These are phyloP conservation scores for Aeoliscus strigatus DNA, from an alignment of 2,797 vertebrate species.

Conservation along the genomic window DNA sequence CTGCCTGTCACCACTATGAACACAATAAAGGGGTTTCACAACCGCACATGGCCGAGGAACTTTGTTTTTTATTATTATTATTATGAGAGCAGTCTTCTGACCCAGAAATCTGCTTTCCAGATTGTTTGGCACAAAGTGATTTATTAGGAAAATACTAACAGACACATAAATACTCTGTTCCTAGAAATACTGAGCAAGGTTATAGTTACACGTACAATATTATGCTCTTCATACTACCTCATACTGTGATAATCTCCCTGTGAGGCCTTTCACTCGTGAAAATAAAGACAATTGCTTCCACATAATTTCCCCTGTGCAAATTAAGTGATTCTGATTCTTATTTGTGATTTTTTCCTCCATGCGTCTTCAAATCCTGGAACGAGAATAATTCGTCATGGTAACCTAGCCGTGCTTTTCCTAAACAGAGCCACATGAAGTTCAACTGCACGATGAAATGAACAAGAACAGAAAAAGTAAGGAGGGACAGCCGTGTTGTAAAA, in stretches of 20 bases:
- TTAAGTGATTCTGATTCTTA: constrained; percentile 36
- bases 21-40: constrained; percentile 49
- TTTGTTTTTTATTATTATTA: constrained; percentile 25
- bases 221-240: background rate
- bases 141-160: constrained; percentile 25
- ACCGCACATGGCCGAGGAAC: constrained; percentile 58
- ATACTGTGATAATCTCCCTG: constrained; percentile 1
- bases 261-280: constrained; percentile 3
- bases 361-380: constrained; percentile 52
- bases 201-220: no score
- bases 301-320: constrained; percentile 29
- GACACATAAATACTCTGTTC: constrained; percentile 24
- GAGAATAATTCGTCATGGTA: constrained; percentile 53
- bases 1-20: constrained; percentile 32
- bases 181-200: background rate
- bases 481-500: constrained; percentile 52
- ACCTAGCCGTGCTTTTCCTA: constrained; percentile 63
- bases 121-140: constrained; percentile 45
- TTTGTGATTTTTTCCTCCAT: constrained; percentile 54
- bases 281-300: constrained; percentile 12
- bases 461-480: constrained; percentile 49
- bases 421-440: constrained; percentile 49
- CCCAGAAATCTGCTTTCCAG: constrained; percentile 73
- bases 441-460: constrained; percentile 40
- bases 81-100: constrained; percentile 53